Evolutionary conservation across 2,113 vertebrate genomes (phyloP), one percentile per base, ranked within the genome.

Genomic region (Pyxicephalus adspersus): DNA sequence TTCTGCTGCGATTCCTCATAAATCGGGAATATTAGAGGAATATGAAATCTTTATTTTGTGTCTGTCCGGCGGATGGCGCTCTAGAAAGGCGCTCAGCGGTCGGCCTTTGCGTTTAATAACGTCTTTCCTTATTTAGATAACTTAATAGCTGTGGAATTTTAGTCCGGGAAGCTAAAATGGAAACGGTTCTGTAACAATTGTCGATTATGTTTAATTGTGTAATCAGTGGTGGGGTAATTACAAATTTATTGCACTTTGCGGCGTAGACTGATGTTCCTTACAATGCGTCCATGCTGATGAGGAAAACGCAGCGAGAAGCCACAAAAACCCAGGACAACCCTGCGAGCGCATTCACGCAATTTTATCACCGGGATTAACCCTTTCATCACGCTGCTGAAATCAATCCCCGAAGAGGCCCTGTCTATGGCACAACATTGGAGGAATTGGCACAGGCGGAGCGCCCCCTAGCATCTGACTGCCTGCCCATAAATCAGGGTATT

Each of bases 121-220:
- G 22, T 61, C 28, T 61, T 45, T 75, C 54, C 15, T 75, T 38
- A 45, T 75, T 75, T 75, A 75, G 54, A 75, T 61, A 38, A 60
- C 55, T 75, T 75, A 75, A 61, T 45, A 61, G 72, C 57, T 61
- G 29, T 45, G 38, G 55, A 75, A 31, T 61, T 61, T 38, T 75
- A 45, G 72, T 18, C 63, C 7, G 22, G 23, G 16, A 74, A 74
- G 29, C 52, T 74, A 58, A 74, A 74, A 74, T 34, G 55, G 71
- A 75, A 75, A 75, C 72, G 60, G 60, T 75, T 75, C 25, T 75
- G 57, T 45, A 31, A 45, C 55, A 61, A 75, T 60, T 23, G 72
- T 45, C 57, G 72, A 29, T 61, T 61, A 58, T 61, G 72, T 57
- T 45, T 75, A 75, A 75, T 75, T 58, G 31, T 75, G 72, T 19